A percentile compares a stretch with the other conserved stretches of the same genome.
These are phyloP conservation scores for Dinomys branickii DNA, from an alignment of 2,113 vertebrate species.

Conservation along the genomic window DNA sequence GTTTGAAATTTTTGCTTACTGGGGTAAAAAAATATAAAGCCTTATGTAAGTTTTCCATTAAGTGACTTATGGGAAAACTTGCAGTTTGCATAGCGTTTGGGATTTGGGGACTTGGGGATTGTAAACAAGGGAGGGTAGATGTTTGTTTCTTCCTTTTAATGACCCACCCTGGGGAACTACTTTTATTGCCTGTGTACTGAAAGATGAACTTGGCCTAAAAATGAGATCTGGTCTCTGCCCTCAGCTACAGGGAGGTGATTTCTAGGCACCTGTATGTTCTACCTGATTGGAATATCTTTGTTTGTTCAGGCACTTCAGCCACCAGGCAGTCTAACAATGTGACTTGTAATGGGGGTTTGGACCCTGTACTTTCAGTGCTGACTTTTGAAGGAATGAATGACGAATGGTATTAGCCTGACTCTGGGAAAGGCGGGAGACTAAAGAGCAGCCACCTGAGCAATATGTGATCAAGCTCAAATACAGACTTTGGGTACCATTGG, in stretches of 20 bases:
- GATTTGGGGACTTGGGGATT: not conserved
- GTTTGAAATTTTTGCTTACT: not conserved
- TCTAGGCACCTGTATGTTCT: not conserved
- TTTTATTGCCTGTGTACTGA: not conserved
- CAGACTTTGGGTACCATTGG: not conserved
- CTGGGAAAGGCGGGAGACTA: not conserved
- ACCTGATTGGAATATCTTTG: not conserved
- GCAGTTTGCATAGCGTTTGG: not conserved
- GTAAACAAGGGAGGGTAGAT: not conserved
- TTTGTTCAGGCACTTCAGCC: not conserved
- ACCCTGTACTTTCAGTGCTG: not conserved
- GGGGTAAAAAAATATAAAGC: not conserved
- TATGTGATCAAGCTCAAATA: not conserved
- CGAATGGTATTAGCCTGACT: not conserved
- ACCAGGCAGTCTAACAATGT: not conserved
- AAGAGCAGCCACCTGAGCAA: not conserved
- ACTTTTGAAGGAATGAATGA: not conserved
- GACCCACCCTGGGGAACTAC: not conserved
- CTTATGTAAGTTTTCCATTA: not conserved
- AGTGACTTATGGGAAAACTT: conserved; percentile 9
- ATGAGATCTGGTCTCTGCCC: not conserved
- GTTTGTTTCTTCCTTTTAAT: not conserved
- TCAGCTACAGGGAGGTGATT: not conserved
- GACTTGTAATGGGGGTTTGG: not conserved
- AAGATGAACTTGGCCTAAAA: not conserved